These are phyloP conservation scores for Polymixis lichenea DNA, from an alignment of 2,888 invertebrate species.

Conservation along the genomic window DNA sequence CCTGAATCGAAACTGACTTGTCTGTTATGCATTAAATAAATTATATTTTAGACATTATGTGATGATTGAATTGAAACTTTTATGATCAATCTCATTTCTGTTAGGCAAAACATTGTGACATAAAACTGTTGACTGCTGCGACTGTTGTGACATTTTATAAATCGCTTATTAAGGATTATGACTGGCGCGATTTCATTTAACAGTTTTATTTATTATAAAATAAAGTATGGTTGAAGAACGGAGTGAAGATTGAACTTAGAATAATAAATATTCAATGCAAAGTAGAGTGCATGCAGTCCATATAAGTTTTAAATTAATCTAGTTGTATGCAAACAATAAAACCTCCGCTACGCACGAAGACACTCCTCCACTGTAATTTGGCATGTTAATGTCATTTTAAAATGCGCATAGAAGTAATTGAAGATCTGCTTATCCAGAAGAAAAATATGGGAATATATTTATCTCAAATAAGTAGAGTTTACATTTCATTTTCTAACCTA, in stretches of 20 bases:
- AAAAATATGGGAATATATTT: conserved; percentile 16
- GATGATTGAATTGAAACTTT: conserved; percentile 65
- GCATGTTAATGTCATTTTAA: conserved; percentile 3
- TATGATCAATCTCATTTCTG: conserved; percentile 59
- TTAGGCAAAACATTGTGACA: conserved; percentile 47
- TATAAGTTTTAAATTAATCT: conserved; percentile 6
- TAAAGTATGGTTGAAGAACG: neutral
- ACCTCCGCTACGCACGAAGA: neutral
- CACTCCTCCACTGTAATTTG: neutral
- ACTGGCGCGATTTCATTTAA: conserved; percentile 25
- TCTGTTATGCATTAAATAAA: conserved; percentile 63
- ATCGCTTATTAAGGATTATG: conserved; percentile 52
- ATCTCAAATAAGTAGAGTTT: neutral
- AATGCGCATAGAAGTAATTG: conserved; percentile 14
- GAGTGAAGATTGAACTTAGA: neutral
- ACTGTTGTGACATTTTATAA: conserved; percentile 58
- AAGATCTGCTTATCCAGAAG: neutral
- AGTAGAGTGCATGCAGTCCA: neutral
- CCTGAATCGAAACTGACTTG: conserved; percentile 40
- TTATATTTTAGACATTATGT: conserved; percentile 57
- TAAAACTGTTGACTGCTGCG: conserved; percentile 46
- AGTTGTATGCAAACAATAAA: conserved; percentile 14
- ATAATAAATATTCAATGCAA: conserved; percentile 9
- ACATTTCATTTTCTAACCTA: conserved; percentile 7
- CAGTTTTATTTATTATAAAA: conserved; percentile 37